A percentile compares a stretch with the other conserved stretches of the same genome.
Evolutionary conservation across 2,888 invertebrate genomes (phyloP).

Genomic region (Sminthurides aquaticus): DNA sequence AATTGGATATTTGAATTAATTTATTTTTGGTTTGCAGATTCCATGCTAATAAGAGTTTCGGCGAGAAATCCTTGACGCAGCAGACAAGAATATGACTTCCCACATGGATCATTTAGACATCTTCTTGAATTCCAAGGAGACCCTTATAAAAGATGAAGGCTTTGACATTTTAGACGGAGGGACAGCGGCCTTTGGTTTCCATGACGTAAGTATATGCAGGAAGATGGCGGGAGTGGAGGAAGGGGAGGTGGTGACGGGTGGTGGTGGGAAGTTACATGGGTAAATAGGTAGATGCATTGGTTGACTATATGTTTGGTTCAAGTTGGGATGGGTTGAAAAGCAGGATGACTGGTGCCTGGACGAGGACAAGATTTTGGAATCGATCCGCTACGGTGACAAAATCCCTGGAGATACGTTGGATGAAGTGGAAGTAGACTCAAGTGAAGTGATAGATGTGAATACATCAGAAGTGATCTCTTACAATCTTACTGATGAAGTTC

Average conservation of each 20-base stretch:
- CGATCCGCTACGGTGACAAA: slow-evolving; percentile 31
- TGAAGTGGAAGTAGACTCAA: slow-evolving; percentile 14
- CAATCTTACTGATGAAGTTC: slow-evolving; percentile 24
- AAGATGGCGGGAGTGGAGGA: too few species aligned
- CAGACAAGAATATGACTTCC: slow-evolving; percentile 24
- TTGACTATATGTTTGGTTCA: too few species aligned
- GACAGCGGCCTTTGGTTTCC: slow-evolving; percentile 15
- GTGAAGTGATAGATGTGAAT: slow-evolving; percentile 24
- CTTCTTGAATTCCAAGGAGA: slow-evolving; percentile 27
- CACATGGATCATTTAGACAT: slow-evolving; percentile 31
- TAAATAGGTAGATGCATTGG: too few species aligned
- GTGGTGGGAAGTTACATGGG: too few species aligned
- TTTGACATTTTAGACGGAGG: slow-evolving; percentile 27
- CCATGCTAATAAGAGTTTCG: not conserved
- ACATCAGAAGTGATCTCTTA: slow-evolving; percentile 23
- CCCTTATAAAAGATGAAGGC: slow-evolving; percentile 26
- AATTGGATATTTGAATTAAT: too few species aligned
- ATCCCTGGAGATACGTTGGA: slow-evolving; percentile 18
- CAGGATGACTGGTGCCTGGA: slow-evolving; percentile 33
- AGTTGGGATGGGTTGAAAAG: too few species aligned
- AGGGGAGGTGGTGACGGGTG: too few species aligned
- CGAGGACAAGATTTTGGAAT: slow-evolving; percentile 39
- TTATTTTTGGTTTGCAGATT: not conserved
- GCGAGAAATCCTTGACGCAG: not conserved
- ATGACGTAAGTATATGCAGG: slow-evolving; percentile 10